These are phyloP conservation scores for Octodon degus DNA, from an alignment of 2,113 vertebrate species.

Conservation along the genomic window DNA sequence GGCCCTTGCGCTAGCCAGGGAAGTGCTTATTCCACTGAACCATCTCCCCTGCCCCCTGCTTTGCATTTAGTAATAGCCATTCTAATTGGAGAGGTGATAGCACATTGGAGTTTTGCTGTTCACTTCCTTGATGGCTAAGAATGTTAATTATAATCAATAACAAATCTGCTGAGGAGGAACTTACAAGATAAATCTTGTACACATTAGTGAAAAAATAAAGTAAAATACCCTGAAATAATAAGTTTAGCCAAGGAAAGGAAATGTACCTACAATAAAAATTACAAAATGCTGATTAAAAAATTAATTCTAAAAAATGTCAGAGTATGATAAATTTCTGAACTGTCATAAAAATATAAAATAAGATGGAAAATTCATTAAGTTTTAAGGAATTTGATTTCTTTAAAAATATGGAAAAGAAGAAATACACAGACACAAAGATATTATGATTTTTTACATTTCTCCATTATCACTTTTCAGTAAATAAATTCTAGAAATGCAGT, in stretches of 20 bases:
- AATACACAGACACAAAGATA: background rate
- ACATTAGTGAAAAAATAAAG: background rate
- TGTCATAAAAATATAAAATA: background rate
- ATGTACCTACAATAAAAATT: background rate
- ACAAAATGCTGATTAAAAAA: background rate
- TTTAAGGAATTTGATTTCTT: background rate
- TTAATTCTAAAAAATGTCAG: background rate
- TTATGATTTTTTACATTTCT: background rate
- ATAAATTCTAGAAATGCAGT: background rate
- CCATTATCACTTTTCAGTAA: background rate
- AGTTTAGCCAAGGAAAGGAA: background rate
- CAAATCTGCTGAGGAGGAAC: background rate
- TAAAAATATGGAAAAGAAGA: background rate
- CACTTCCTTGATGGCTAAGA: background rate
- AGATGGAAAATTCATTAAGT: background rate
- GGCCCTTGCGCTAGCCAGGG: too few relatives aligned
- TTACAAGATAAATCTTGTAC: background rate
- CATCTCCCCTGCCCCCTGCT: background rate
- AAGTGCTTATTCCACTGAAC: too few relatives aligned
- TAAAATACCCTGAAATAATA: background rate
- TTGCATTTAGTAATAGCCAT: background rate
- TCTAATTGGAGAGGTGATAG: background rate
- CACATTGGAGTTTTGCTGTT: background rate
- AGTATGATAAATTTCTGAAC: background rate
- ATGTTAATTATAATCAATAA: background rate